Base-by-base conservation (phyloP, 2,888 invertebrate genomes). In the Spisula solida region DNA sequence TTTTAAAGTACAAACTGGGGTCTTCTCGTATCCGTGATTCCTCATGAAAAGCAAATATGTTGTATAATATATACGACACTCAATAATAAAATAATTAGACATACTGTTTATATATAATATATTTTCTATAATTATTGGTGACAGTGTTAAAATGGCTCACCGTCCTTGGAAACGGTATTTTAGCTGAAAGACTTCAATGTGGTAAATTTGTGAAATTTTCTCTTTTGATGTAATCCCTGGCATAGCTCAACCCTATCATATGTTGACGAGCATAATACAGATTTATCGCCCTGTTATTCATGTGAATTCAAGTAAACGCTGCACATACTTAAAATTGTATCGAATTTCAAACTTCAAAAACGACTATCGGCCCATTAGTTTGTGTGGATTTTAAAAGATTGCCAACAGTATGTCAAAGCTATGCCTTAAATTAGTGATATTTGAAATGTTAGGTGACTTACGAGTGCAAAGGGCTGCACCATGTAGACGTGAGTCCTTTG, bases 281-380 rank as follows among this genome's bases (percentile, higher is more conserved):
- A 81, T 51, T 81, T 88, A 90, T 79, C 25, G 20, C 51, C 25
- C 31, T 75, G 55, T 87, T 88, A 85, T 91, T 91, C 89, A 56
- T 86, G 85, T 88, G 70, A 82, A 88, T 80, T 86, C 82, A 89
- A 47, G 80, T 83, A 80, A 56, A 86, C 83, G 75, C 75, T 86
- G 88, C 81, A 86, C 85, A 85, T 86, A 91, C 87, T 88, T 86
- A 82, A 87, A 66, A 41, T 56, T 47, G 81, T 81, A 82, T 86
- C 85, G 25, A 55, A 66, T 89, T 91, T 85, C 89, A 78, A n/a
- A 91, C 89, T 88, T 90, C 90, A 90, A 90, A 90, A 86, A 60
- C 75, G 84, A 6, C 48, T 80, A 56, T 51, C 85, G 55, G 48
- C 84, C 85, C 84, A 87, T 89, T 84, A 82, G 75, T 41, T 78